Base-by-base conservation (phyloP, 2,888 invertebrate species). In the Noctua janthe region DNA sequence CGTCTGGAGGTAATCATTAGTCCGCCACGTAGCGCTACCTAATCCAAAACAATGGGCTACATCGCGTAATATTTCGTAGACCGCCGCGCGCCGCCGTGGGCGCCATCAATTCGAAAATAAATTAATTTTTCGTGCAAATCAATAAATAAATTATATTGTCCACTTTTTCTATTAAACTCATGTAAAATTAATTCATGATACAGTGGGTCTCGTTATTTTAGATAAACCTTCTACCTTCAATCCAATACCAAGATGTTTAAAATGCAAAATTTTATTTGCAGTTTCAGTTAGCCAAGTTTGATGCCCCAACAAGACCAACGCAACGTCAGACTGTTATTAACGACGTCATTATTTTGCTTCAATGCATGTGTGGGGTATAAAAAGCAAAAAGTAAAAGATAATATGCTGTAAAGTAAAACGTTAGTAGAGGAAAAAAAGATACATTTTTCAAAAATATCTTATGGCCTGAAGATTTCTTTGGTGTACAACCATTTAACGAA, bases 1-100 rank as follows among this genome's bases (percentile, higher is more conserved):
- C 86, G 92, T 92, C 92, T 92, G 89, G 92, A 92, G 92, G 91
- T 91, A 91, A 90, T 91, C 91, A 90, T 90, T 88, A 89, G 87
- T 86, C 87, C 87, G 80, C 85, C 86, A 85, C 90, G 89, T 90
- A 84, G 74, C 74, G 81, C 84, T 88, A 39, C 39, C 39, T 39
- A 90, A 88, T 85, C 88, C 87, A 88, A 91, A 90, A 91, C 89
- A 92, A 90, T 89, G 88, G 82, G 78, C 86, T 82, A 80, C 74
- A 35, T 66, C 49, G 74, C 69, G 17, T 71, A 81, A 79, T 76
- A 71, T 66, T 66, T 76, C 67, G 43, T 20, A 49, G 51, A n/a
- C 47, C 29, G 62, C n/a, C 43, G 49, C 29, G 13, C 35, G 62
- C 47, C 29, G 62, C n/a, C 43, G 49, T 35, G 13, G 43, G 62